phyloP scores from a whole-genome alignment of 2,797 vertebrate species.

The Peromyscus attwateri region DNA sequence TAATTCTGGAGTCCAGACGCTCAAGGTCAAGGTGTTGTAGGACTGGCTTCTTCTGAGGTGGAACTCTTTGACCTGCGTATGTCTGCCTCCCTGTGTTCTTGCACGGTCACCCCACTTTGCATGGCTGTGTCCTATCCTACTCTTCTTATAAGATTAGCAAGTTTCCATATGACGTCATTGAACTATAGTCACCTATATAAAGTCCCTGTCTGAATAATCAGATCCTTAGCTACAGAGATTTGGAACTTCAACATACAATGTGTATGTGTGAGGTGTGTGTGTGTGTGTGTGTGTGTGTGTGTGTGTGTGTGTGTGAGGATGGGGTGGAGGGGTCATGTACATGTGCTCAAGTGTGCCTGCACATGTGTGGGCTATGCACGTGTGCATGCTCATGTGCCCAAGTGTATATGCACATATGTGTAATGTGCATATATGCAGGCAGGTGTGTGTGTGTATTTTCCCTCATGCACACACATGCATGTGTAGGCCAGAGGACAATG shows the following conservation, averaged over 20 bases:
- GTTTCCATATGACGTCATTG: background rate
- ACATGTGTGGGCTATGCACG: background rate
- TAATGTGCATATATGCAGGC: too few relatives aligned
- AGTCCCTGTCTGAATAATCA: background rate
- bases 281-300: background rate
- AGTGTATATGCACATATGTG: background rate
- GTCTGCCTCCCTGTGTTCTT: background rate
- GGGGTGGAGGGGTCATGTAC: too few relatives aligned
- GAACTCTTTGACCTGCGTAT: background rate
- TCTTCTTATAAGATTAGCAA: background rate
- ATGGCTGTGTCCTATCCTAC: background rate
- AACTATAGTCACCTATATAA: background rate
- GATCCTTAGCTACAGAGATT: background rate
- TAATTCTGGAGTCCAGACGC: background rate
- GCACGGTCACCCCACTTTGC: accelerated
- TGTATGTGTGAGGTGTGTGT: background rate
- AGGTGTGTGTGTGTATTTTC: background rate
- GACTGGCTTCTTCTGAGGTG: background rate
- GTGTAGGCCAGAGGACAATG: background rate
- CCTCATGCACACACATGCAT: background rate
- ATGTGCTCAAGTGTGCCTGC: too few relatives aligned
- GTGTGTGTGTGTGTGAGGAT: background rate
- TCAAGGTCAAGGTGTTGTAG: background rate
- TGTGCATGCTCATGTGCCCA: background rate
- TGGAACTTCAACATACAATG: background rate